These are phyloP conservation scores for Pachyseris speciosa DNA, from an alignment of 64 coral and sea anemone species.

Conservation along the genomic window DNA sequence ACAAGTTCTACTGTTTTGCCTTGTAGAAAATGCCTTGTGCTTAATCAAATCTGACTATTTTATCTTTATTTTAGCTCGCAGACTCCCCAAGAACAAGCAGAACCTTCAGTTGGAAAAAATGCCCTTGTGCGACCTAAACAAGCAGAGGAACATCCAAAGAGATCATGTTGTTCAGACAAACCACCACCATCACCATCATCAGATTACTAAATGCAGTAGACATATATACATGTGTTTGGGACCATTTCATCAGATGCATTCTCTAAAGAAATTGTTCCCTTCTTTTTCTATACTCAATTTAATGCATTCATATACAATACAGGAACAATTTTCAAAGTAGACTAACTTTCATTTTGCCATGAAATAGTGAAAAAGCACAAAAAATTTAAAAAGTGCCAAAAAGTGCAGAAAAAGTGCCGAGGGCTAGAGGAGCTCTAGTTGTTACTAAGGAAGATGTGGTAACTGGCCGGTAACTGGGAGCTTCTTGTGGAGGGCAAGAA, in stretches of 20 bases:
- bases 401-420: no score
- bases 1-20: no score
- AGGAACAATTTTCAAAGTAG: no score
- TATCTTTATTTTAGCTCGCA: neutral
- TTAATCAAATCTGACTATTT: neutral
- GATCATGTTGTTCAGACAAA: slow-evolving; percentile 14
- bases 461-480: no score
- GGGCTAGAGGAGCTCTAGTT: no score
- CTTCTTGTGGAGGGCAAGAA: no score
- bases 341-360: no score
- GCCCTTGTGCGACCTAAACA: slow-evolving; percentile 15
- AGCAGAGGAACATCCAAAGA: slow-evolving; percentile 27
- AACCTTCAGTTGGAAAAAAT: neutral
- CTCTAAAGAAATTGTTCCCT: neutral
- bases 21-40: no score
- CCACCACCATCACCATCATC: neutral
- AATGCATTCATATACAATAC: neutral
- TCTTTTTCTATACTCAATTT: neutral
- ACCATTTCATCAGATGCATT: neutral
- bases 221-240: neutral
- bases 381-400: no score
- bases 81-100: slow-evolving; percentile 38
- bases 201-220: neutral
- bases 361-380: no score
- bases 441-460: no score